A percentile compares a stretch with the other conserved stretches of the same genome.
Evolutionary conservation across 2,888 invertebrate genomes (phyloP).

Genomic region (Bhutanitis thaidina): DNA sequence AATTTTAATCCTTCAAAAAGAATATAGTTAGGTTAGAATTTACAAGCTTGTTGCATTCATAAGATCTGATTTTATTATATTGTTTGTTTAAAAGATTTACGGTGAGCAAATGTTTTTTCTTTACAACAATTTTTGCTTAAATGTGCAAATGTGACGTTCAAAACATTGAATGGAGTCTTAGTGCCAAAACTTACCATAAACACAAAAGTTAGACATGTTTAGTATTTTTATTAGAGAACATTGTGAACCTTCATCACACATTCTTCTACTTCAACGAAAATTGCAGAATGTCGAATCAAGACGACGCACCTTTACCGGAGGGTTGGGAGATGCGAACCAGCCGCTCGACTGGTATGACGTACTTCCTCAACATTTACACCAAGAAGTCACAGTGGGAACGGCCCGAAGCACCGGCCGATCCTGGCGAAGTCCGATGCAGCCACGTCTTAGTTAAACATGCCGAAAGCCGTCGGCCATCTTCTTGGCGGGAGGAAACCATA

Average conservation of each 20-base stretch:
- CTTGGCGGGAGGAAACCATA: conserved; percentile 97
- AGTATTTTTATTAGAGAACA: not conserved
- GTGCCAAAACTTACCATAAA: not conserved
- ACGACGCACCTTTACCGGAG: conserved; percentile 84
- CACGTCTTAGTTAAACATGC: conserved; percentile 97
- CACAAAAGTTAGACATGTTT: not conserved
- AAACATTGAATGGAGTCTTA: not conserved
- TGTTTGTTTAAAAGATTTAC: not conserved
- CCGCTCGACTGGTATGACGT: conserved; percentile 93
- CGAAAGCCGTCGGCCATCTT: conserved; percentile 95
- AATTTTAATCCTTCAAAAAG: not conserved
- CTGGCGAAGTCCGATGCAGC: conserved; percentile 89
- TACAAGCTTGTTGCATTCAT: not conserved
- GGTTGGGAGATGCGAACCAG: conserved; percentile 97
- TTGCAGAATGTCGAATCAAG: conserved; percentile 72
- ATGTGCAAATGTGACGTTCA: not conserved
- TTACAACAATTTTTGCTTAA: not conserved
- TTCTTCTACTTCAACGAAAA: conserved; percentile 23
- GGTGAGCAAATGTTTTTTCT: conserved; percentile 5
- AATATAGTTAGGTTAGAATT: not conserved
- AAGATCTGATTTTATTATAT: not conserved
- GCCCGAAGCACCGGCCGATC: conserved; percentile 91
- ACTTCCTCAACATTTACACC: conserved; percentile 96
- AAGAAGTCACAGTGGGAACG: conserved; percentile 99
- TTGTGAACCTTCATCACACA: conserved; percentile 15